Evolutionary conservation across 2,888 invertebrate genomes (phyloP), one percentile per base, ranked within the genome.

Genomic region (Tuta absoluta): DNA sequence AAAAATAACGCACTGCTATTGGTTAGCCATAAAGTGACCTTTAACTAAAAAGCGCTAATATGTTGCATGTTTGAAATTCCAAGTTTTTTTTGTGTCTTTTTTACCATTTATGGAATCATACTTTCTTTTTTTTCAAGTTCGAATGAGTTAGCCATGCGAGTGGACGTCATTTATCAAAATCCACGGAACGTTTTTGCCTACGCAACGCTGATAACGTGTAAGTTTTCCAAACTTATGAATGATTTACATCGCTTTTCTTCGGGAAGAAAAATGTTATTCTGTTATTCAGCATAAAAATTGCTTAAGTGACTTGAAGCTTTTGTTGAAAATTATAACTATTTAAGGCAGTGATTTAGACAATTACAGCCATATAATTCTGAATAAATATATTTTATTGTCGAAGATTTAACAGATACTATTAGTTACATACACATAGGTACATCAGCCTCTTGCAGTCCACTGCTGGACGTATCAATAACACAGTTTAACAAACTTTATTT

Each of bases 211-310:
- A 49, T 61, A 56, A 24, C 56, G 56, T 56, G 33, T 49, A 61
- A 61, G 49, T 61, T 61, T 28, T 28, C 33, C 49, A 28, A 61
- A 61, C 49, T 61, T 61, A 61, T 61, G 61, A 61, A 61, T 61
- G 61, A 61, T 61, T 61, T 61, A 49, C 49, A 49, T 49, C 12
- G n/a, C 17, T 60, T 60, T n/a, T 28, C 56, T 56, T 56, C 24
- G 60, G 10, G 24, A 60, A 60, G 60, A 60, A 60, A 60, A 60
- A 41, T 59, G 59, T 59, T 41, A 53, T 38, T 58, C 37, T 33
- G 56, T 23, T 19, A 28, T 58, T 38, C 51, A 23, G 38, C 33
- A 28, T 56, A 33, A 56, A 33, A 56, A 17, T 56, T 56, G n/a
- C 33, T 14, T 17, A 33, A 56, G 56, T 56, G 33, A 56, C 56